Conservation (phyloP, 30 jellyfish, hydroid and myxozoan species). For the Nemopilema nomurai region DNA sequence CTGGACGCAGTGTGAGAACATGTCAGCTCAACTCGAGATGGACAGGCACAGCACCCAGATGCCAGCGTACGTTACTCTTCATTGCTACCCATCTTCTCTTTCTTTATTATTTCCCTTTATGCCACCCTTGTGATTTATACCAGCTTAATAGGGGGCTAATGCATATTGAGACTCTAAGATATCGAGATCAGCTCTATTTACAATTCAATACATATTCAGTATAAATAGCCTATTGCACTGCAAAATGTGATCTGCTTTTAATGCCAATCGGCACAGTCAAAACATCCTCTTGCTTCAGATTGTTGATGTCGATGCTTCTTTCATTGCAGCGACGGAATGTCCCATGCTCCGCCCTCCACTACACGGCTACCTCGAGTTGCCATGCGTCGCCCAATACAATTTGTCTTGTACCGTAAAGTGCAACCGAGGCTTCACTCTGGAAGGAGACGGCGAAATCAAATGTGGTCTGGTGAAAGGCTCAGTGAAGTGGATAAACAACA, state of each 20-base stretch:
- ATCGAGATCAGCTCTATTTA: too few species aligned
- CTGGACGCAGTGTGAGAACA: conserved; percentile 49
- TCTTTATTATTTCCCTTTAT: too few species aligned
- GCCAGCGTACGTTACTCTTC: conserved; percentile 75
- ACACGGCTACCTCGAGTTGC: conserved; percentile 60
- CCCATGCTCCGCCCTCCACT: conserved; percentile 70
- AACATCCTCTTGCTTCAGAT: too few species aligned
- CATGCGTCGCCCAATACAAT: conserved; percentile 61
- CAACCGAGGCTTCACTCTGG: conserved; percentile 44
- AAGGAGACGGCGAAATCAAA: conserved; percentile 29
- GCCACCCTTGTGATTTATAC: too few species aligned
- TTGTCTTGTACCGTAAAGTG: conserved; percentile 64
- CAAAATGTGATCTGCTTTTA: too few species aligned
- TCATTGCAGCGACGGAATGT: conserved; percentile 59
- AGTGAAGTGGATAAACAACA: conserved; percentile 33
- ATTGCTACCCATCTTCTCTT: too few species aligned
- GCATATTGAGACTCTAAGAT: too few species aligned
- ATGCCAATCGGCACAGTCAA: too few species aligned
- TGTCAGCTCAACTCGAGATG: conserved; percentile 74
- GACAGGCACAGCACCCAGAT: conserved; percentile 51
- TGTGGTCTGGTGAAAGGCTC: conserved; percentile 42
- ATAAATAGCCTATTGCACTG: too few species aligned
- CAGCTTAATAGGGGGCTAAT: too few species aligned
- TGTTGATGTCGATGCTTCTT: not conserved
- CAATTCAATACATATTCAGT: too few species aligned